Percentiles rank a stretch among this genome's conserved stretches.
These are phyloP conservation scores for Trichonephila clavipes DNA, from an alignment of 1,140 invertebrate genomes.

Conservation along the genomic window DNA sequence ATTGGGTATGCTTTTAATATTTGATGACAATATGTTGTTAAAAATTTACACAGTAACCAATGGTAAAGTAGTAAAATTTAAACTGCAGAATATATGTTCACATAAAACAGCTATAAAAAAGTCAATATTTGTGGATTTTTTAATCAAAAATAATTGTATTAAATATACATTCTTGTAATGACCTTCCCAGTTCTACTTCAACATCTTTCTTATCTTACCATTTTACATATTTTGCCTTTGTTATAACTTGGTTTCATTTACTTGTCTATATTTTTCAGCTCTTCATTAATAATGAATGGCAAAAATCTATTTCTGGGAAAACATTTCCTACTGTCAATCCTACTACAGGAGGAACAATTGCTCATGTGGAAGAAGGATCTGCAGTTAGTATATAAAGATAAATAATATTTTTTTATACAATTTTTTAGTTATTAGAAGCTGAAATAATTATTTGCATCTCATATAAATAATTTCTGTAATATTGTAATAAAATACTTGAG, in stretches of 20 bases:
- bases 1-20: too few species aligned
- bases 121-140: too few species aligned
- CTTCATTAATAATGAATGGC: conserved; percentile 96
- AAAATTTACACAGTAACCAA: too few species aligned
- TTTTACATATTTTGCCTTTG: neutral
- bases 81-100: too few species aligned
- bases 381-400: conserved; percentile 79
- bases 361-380: conserved; percentile 89
- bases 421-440: neutral
- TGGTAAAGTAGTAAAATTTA: too few species aligned
- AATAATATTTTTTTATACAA: neutral
- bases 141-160: too few species aligned
- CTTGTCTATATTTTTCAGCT: conserved; percentile 84
- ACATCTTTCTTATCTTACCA: neutral
- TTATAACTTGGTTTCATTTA: neutral
- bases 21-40: too few species aligned
- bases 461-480: too few species aligned
- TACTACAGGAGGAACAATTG: conserved; percentile 88
- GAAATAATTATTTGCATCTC: too few species aligned
- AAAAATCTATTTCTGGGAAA: conserved; percentile 86
- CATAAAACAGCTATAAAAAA: too few species aligned
- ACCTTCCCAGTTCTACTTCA: neutral
- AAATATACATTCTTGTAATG: neutral
- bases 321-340: conserved; percentile 88
- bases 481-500: too few species aligned